Conservation (phyloP, 2,888 invertebrate genomes). For the Tetropium fuscum region DNA sequence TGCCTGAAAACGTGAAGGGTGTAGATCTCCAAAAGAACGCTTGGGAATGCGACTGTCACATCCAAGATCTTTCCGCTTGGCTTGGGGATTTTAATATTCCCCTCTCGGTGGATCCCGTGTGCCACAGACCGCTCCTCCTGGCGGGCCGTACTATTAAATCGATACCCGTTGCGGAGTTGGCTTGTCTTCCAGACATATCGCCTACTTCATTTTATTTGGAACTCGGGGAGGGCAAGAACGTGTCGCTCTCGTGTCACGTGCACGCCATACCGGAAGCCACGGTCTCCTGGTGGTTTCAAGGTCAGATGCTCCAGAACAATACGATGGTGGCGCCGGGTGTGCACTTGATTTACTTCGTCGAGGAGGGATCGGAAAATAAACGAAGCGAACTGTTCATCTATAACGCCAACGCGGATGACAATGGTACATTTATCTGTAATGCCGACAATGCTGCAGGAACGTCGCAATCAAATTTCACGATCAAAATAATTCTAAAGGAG, state of each 20-base stretch:
- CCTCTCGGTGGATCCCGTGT: constrained; percentile 82
- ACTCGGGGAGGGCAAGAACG: constrained; percentile 83
- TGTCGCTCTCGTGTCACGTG: constrained; percentile 84
- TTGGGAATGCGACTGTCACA: constrained; percentile 90
- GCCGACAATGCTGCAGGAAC: constrained; percentile 88
- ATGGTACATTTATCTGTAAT: constrained; percentile 87
- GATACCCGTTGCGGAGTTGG: constrained; percentile 76
- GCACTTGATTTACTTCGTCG: constrained; percentile 77
- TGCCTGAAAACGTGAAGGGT: constrained; percentile 80
- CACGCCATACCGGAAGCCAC: constrained; percentile 85
- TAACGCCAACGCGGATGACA: constrained; percentile 82
- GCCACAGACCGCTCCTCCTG: constrained; percentile 78
- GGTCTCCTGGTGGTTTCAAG: constrained; percentile 87
- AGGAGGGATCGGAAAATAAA: constrained; percentile 80
- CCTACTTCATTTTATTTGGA: constrained; percentile 82
- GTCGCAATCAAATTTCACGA: constrained; percentile 83
- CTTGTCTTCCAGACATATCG: constrained; percentile 84
- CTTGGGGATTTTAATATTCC: constrained; percentile 81
- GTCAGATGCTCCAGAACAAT: constrained; percentile 83
- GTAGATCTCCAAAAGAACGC: constrained; percentile 85
- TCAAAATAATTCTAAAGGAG: constrained; percentile 79
- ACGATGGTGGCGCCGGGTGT: constrained; percentile 75
- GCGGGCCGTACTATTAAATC: constrained; percentile 76
- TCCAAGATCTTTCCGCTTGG: constrained; percentile 84
- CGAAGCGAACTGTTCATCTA: constrained; percentile 83